Evolutionary conservation across 1,140 invertebrate genomes (phyloP), one percentile per base, ranked within the genome.

Genomic region (Penaeus vannamei): DNA sequence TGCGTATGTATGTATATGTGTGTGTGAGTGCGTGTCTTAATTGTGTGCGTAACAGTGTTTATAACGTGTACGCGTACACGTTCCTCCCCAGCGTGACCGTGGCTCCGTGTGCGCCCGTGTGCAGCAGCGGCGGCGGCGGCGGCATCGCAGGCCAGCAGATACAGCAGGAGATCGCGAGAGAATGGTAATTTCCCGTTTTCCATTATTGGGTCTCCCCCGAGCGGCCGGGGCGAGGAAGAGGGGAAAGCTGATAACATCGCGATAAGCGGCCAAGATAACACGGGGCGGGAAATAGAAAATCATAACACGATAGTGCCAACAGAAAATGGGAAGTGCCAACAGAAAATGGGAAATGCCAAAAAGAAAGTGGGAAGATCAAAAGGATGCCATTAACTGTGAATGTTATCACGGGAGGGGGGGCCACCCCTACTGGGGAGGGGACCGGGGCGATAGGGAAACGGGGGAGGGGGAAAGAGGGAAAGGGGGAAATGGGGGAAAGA

Each of bases 131-230:
- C 53, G 53, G 53, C 10, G 53, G 53, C 53, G 53, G 53, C 53
- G 80, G 80, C 20, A 29, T 17, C 36, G 80, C 26, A 22, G 60
- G 53, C 64, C 20, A 46, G n/a, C 29, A 85, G 84, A 85, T 85
- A 64, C 17, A 69, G n/a, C 66, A 53, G 69, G 64, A 85, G 84
- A 76, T 85, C 84, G 59, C 66, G 66, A 85, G 83, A 85, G 83
- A 85, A 85, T 85, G 69, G 83, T 85, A 85, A 76, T 85, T 85
- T 85, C 84, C 84, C 84, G 36, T 59, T 60, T 85, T 76, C 84
- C 69, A 72, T 85, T 85, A 85, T 85, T 85, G 83, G 62, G 80
- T 59, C 59, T 82, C 60, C 81, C 81, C 61, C 81, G 77, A 61
- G 81, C 53, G 26, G 60, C n/a, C 26, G 60, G 81, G 42, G 22